phyloP scores from a whole-genome alignment of 37 sponge, comb jelly and placozoan species.

The Mnemiopsis leidyi region DNA sequence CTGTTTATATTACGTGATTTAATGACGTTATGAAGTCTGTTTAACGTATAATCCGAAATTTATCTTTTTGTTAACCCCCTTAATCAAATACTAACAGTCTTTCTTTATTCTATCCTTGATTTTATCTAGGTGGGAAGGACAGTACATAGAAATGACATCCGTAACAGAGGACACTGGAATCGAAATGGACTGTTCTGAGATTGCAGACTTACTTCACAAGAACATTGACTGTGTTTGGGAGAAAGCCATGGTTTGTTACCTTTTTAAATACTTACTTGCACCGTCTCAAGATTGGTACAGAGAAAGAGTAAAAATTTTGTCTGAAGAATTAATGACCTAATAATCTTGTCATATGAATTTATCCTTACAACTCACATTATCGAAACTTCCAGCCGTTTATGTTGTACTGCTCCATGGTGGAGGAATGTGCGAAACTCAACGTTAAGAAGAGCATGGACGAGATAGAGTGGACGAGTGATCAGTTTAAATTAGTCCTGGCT shows the following conservation, averaged over 20 bases:
- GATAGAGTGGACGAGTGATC: conserved; percentile 67
- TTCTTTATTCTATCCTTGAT: too few species aligned
- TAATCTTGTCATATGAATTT: not conserved
- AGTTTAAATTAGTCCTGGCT: conserved; percentile 69
- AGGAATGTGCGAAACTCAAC: conserved; percentile 52
- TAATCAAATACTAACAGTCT: too few species aligned
- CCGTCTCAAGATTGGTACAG: too few species aligned
- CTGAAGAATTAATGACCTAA: too few species aligned
- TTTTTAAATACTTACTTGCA: too few species aligned
- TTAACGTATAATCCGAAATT: too few species aligned
- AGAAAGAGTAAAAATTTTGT: too few species aligned
- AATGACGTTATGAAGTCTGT: too few species aligned
- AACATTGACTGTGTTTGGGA: not conserved
- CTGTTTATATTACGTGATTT: too few species aligned
- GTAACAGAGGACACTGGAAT: not conserved
- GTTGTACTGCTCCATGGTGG: conserved; percentile 69
- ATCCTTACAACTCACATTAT: too few species aligned
- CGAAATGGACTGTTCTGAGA: not conserved
- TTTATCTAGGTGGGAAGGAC: conserved; percentile 55
- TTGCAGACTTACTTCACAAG: not conserved
- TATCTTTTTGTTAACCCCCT: too few species aligned
- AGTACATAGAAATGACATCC: conserved; percentile 46
- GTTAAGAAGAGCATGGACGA: conserved; percentile 35
- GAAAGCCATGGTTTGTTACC: not conserved
- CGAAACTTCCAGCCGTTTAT: conserved; percentile 61